Evolutionary conservation across 2,888 invertebrate genomes (phyloP).

Genomic region (Agonum fuliginosum): DNA sequence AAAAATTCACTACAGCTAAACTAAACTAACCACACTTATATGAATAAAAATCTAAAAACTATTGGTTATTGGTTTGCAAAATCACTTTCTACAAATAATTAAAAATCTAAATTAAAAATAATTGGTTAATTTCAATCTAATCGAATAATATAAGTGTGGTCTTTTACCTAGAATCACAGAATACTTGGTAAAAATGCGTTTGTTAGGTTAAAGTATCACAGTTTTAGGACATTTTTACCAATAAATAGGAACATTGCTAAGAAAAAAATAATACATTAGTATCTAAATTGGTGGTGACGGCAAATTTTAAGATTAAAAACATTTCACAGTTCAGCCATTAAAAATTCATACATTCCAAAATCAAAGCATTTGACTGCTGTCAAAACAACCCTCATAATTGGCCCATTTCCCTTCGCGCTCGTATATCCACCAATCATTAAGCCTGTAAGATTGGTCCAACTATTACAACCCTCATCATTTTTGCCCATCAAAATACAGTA

Average conservation of each 20-base stretch:
- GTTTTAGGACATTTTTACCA: background rate
- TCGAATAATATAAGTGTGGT: background rate
- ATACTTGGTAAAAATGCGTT: background rate
- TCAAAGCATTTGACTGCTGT: no score
- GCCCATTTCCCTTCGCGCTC: no score
- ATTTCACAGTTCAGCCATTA: no score
- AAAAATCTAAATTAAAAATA: background rate
- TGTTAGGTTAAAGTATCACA: no score
- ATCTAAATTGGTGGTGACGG: background rate
- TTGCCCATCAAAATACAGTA: no score
- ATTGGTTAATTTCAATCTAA: background rate
- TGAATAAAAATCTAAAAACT: slow-evolving; percentile 16
- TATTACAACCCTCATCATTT: no score
- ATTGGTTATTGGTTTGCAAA: background rate
- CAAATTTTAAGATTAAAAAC: no score
- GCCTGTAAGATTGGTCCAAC: no score
- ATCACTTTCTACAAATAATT: background rate
- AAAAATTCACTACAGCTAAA: background rate
- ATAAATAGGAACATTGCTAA: background rate
- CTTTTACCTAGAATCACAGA: no score
- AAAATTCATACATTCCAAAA: no score
- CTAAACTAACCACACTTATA: slow-evolving; percentile 3
- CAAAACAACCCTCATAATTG: no score
- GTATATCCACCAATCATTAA: no score
- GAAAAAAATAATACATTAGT: background rate